phyloP scores from a whole-genome alignment of 2,888 invertebrate genomes.

The Drosophila flavopinicola region DNA sequence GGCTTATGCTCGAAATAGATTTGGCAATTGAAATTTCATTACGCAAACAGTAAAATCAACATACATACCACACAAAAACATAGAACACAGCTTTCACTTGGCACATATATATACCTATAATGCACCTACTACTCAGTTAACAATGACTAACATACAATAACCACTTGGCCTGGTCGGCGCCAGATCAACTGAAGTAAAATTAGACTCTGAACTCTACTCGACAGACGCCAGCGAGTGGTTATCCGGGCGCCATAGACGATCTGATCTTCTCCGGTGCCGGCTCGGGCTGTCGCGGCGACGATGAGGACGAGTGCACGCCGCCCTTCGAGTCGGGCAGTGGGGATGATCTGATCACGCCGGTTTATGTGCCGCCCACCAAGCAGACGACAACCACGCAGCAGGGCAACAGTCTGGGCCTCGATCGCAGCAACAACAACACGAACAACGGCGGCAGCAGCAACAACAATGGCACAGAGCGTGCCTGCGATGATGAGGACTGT shows the following conservation, averaged over 20 bases:
- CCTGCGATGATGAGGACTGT: conserved; percentile 95
- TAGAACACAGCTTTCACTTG: conserved; percentile 9
- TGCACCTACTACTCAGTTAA: conserved; percentile 54
- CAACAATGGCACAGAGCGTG: conserved; percentile 84
- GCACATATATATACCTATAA: conserved; percentile 17
- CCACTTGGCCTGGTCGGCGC: conserved; percentile 59
- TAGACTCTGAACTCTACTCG: conserved; percentile 77
- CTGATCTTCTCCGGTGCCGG: conserved; percentile 96
- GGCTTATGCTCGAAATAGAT: no score
- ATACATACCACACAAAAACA: conserved; percentile 3
- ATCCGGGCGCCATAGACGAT: conserved; percentile 92
- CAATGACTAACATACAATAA: conserved; percentile 63
- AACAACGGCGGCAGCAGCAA: conserved; percentile 53
- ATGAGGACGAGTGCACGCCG: conserved; percentile 96
- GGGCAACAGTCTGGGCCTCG: conserved; percentile 77
- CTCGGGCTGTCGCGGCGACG: conserved; percentile 95
- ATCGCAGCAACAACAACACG: conserved; percentile 33
- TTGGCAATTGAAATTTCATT: no score
- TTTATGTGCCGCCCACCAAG: conserved; percentile 92
- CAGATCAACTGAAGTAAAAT: conserved; percentile 77
- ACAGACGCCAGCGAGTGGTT: conserved; percentile 93
- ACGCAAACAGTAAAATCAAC: no score
- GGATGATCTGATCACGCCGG: conserved; percentile 96
- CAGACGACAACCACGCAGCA: conserved; percentile 87
- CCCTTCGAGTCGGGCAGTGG: conserved; percentile 93